Percentiles rank a stretch among this genome's conserved stretches.
These are phyloP conservation scores for Muntiacus reevesi DNA, from an alignment of 2,113 vertebrate species.

Conservation along the genomic window DNA sequence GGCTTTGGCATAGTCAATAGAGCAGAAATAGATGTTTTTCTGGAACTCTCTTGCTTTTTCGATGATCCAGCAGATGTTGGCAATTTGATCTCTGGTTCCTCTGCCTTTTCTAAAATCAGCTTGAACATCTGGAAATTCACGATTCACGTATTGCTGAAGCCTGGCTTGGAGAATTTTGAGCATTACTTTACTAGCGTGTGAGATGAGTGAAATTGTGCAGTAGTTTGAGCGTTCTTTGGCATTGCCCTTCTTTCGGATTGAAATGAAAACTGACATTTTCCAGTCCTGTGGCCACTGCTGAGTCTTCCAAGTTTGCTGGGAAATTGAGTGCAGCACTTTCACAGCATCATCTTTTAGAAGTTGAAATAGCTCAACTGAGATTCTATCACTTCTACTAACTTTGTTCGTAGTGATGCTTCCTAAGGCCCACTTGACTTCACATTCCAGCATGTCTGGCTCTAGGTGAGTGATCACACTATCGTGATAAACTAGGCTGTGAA, in stretches of 20 bases:
- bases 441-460: background rate
- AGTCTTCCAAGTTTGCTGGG: background rate
- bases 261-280: background rate
- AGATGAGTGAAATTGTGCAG: background rate
- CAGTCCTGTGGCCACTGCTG: background rate
- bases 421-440: background rate
- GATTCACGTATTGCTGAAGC: fast-evolving
- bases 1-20: background rate
- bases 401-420: background rate
- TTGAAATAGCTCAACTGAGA: fast-evolving
- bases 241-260: background rate
- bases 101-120: background rate
- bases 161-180: background rate
- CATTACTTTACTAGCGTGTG: background rate
- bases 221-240: background rate
- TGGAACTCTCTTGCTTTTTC: background rate
- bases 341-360: background rate
- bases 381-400: background rate
- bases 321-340: background rate
- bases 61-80: fast-evolving
- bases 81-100: background rate
- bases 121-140: background rate
- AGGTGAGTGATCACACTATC: background rate
- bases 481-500: fast-evolving
- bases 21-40: background rate